phyloP scores from a whole-genome alignment of 2,888 invertebrate species.

The Melangyna quadrimaculata region DNA sequence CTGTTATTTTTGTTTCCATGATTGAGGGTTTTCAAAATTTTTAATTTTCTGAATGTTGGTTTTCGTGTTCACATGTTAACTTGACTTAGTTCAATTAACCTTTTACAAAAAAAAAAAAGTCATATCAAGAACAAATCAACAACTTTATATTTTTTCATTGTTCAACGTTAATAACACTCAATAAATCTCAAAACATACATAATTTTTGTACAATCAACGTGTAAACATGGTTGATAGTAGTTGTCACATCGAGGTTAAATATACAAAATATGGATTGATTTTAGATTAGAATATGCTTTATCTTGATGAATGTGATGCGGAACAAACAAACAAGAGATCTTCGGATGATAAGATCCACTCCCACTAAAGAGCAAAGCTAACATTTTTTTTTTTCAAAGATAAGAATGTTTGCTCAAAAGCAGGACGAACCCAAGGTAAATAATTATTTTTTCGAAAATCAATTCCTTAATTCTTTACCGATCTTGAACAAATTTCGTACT shows the following conservation, averaged over 20 bases:
- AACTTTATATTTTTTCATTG: background rate
- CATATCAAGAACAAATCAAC: background rate
- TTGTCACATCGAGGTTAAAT: background rate
- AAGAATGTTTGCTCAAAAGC: too few relatives aligned
- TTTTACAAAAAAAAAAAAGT: too few relatives aligned
- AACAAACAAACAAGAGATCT: background rate
- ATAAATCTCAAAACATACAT: constrained; percentile 5
- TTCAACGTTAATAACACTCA: background rate
- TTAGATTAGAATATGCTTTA: background rate
- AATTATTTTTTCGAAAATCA: background rate
- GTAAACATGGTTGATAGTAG: background rate
- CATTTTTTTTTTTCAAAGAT: background rate
- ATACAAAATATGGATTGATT: background rate
- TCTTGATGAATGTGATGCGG: background rate
- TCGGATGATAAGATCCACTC: background rate
- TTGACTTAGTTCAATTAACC: background rate
- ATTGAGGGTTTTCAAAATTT: too few relatives aligned
- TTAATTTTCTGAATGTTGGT: too few relatives aligned
- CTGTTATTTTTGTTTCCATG: too few relatives aligned
- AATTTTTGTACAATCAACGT: background rate
- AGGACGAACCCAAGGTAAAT: background rate
- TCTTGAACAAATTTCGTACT: too few relatives aligned
- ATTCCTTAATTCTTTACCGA: too few relatives aligned
- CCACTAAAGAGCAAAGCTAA: background rate
- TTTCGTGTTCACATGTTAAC: background rate